Evolutionary conservation across 2,888 invertebrate genomes (phyloP), one percentile per base, ranked within the genome.

Genomic region (Lymantria dispar): DNA sequence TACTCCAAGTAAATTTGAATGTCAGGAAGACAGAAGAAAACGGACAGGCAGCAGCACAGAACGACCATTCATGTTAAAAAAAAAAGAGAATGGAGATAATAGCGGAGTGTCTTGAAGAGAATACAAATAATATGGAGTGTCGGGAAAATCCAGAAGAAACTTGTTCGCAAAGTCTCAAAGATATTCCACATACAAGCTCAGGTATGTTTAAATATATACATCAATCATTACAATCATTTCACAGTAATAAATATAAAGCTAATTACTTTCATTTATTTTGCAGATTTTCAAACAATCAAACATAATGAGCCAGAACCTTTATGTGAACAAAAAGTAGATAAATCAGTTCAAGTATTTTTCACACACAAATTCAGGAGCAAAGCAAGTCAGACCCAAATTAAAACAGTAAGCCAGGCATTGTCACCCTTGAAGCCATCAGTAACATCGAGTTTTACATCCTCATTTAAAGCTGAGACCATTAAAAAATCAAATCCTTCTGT

Each of bases 401-500:
- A 36, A 36, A 36, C 10, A 11, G n/a, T 11, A n/a, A n/a, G n/a
- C 36, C 36, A 36, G 36, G 12, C n/a, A 42, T 42, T 42, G 22
- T 42, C 42, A 42, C 42, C 42, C 10, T n/a, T 42, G 22, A 43
- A 22, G 63, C 37, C 57, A 64, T 48, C 62, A 57, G 45, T 65
- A 62, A 38, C 30, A 38, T 39, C 45, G n/a, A 45, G 43, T 30
- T 43, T 8, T 30, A 43, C 43, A 31, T 43, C 43, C n/a, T 30
- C 43, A 43, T 43, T 43, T 54, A n/a, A 57, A 31, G 59, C 66
- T 12, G 65, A 68, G 0, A 58, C 45, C 39, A 74, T 76, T 39
- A 65, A 75, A 54, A 60, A 78, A 40, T 66, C 77, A 62, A 78
- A 74, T 52, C 76, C 76, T 29, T 54, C 58, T 12, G 64, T 43